Percentiles rank a stretch among this genome's conserved stretches.
Evolutionary conservation across 2,797 vertebrate genomes (phyloP).

Genomic region (Rachycentron canadum): DNA sequence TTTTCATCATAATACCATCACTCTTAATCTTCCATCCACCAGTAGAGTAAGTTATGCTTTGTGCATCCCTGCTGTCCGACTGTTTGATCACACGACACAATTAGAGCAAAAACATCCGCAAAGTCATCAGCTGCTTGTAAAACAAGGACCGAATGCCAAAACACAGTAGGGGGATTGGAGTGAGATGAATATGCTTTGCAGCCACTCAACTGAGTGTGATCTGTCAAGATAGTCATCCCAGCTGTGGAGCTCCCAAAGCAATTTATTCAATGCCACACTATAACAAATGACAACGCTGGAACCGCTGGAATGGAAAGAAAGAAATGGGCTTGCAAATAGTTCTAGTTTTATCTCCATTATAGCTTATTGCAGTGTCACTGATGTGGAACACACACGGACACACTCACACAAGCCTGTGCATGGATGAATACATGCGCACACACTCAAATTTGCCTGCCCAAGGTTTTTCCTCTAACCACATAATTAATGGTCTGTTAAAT

Average conservation of each 20-base stretch:
- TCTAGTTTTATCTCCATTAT: constrained; percentile 81
- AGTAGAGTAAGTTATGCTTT: constrained; percentile 36
- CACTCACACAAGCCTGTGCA: constrained; percentile 37
- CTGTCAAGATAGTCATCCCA: constrained; percentile 73
- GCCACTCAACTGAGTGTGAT: constrained; percentile 64
- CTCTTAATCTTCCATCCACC: constrained; percentile 64
- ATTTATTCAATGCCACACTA: constrained; percentile 72
- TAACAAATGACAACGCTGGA: constrained; percentile 76
- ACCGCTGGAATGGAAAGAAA: constrained; percentile 74
- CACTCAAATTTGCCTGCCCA: constrained; percentile 50
- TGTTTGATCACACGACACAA: constrained; percentile 58
- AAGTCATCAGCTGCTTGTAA: constrained; percentile 63
- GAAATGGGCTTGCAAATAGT: constrained; percentile 77
- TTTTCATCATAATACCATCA: constrained; percentile 73
- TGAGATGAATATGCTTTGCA: constrained; percentile 63
- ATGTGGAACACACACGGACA: constrained; percentile 73
- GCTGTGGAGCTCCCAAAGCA: constrained; percentile 76
- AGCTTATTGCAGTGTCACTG: constrained; percentile 72
- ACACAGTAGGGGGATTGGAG: constrained; percentile 39
- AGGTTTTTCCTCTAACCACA: constrained; percentile 69
- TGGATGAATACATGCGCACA: constrained; percentile 29
- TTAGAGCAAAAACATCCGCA: constrained; percentile 57
- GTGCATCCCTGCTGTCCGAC: constrained; percentile 44
- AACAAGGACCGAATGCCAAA: constrained; percentile 55
- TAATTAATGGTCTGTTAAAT: constrained; percentile 83